A percentile compares a stretch with the other conserved stretches of the same genome.
These are phyloP conservation scores for Burhinus oedicnemus DNA, from an alignment of 2,113 vertebrate species.

Conservation along the genomic window DNA sequence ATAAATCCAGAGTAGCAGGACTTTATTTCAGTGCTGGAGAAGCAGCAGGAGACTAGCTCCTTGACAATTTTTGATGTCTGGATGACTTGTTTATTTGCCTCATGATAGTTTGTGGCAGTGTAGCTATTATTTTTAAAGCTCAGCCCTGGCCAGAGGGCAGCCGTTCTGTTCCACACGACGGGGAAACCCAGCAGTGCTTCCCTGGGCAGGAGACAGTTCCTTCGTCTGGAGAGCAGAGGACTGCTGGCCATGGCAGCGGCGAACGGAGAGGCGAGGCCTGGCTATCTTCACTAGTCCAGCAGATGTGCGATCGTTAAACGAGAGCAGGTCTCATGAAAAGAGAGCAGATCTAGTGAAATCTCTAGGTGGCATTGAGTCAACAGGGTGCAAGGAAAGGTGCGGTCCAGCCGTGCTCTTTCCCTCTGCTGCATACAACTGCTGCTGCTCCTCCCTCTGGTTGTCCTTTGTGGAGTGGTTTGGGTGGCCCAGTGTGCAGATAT, in stretches of 20 bases:
- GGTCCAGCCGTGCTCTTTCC: neutral
- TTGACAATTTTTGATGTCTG: slow-evolving; percentile 41
- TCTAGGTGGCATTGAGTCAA: neutral
- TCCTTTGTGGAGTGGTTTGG: neutral
- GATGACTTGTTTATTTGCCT: slow-evolving; percentile 46
- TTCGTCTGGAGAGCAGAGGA: neutral
- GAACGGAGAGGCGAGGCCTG: rapidly evolving
- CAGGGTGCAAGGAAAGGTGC: neutral
- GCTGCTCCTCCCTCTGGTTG: neutral
- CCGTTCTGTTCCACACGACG: neutral
- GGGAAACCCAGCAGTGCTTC: slow-evolving; percentile 10
- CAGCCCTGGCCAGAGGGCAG: slow-evolving; percentile 27
- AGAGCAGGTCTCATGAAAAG: neutral
- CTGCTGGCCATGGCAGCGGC: neutral
- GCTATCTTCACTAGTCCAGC: neutral
- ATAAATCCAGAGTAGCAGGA: slow-evolving; percentile 41
- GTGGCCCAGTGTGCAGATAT: neutral
- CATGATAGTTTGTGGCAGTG: slow-evolving; percentile 42
- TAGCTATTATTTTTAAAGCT: slow-evolving; percentile 52
- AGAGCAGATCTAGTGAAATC: neutral
- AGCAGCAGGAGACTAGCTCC: slow-evolving; percentile 49
- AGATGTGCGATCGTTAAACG: rapidly evolving
- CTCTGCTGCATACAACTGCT: neutral
- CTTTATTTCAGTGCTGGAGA: slow-evolving; percentile 36
- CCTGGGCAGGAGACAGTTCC: neutral